A percentile compares a stretch with the other conserved stretches of the same genome.
Evolutionary conservation across 2,888 invertebrate genomes (phyloP).

Genomic region (Octonoba sinensis): DNA sequence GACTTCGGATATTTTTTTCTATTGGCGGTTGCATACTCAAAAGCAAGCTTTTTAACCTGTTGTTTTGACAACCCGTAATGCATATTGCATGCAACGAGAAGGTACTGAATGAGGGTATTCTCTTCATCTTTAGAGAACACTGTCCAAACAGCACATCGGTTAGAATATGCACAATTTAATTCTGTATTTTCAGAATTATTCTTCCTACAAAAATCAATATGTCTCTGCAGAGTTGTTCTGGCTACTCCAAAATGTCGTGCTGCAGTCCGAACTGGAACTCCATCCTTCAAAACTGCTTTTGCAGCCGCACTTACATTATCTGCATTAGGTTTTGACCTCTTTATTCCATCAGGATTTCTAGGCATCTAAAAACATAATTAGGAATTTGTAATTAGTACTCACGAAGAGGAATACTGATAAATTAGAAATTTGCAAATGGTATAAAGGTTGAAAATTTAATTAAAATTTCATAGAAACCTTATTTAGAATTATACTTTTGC

Average conservation of each 20-base stretch:
- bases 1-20: constrained; percentile 17
- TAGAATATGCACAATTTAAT: constrained; percentile 22
- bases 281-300: no score
- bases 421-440: no score
- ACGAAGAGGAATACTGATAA: background rate
- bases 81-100: constrained; percentile 15
- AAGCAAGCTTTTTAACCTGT: constrained; percentile 26
- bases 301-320: no score
- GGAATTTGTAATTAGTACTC: no score
- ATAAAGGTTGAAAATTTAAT: no score
- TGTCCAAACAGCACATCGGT: constrained; percentile 31
- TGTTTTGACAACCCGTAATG: constrained; percentile 22
- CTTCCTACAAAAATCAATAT: constrained; percentile 27
- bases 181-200: constrained; percentile 20
- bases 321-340: no score
- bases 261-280: constrained; percentile 30
- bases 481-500: no score
- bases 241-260: constrained; percentile 23
- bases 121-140: constrained; percentile 17
- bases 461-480: no score
- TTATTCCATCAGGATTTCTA: no score
- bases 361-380: no score
- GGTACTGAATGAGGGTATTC: background rate
- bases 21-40: constrained; percentile 30
- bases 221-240: constrained; percentile 24